A percentile compares a stretch with the other conserved stretches of the same genome.
phyloP scores from a whole-genome alignment of 1,140 invertebrate species.

The Panulirus ornatus region DNA sequence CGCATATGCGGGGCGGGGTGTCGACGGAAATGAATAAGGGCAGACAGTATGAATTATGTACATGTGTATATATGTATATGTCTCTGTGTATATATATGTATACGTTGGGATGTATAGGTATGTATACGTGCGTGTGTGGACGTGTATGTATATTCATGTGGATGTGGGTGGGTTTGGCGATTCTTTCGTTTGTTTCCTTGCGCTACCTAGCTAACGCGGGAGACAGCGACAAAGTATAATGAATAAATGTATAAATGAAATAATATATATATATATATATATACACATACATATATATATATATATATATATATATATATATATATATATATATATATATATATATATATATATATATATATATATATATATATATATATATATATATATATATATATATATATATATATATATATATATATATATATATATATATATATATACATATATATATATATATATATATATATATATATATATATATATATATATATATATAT shows the following conservation, averaged over 20 bases:
- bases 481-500: constrained; percentile 31
- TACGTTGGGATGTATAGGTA: constrained; percentile 2
- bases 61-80: too few species aligned
- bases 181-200: too few species aligned
- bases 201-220: too few species aligned
- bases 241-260: background rate
- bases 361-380: constrained; percentile 15
- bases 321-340: constrained; percentile 31
- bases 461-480: constrained; percentile 31
- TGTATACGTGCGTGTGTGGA: constrained; percentile 13
- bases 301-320: constrained; percentile 31
- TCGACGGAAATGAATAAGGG: too few species aligned
- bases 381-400: constrained; percentile 15
- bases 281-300: background rate
- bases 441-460: constrained; percentile 9
- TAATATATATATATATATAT: constrained; percentile 16
- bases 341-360: constrained; percentile 20
- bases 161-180: constrained; percentile 1
- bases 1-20: too few species aligned
- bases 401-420: background rate
- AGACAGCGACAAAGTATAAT: too few species aligned
- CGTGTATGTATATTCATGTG: background rate
- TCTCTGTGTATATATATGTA: too few species aligned
- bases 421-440: background rate
- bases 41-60: too few species aligned